Percentiles rank a stretch among this genome's conserved stretches.
These are phyloP conservation scores for Eulithis prunata DNA, from an alignment of 2,888 invertebrate species.

Conservation along the genomic window DNA sequence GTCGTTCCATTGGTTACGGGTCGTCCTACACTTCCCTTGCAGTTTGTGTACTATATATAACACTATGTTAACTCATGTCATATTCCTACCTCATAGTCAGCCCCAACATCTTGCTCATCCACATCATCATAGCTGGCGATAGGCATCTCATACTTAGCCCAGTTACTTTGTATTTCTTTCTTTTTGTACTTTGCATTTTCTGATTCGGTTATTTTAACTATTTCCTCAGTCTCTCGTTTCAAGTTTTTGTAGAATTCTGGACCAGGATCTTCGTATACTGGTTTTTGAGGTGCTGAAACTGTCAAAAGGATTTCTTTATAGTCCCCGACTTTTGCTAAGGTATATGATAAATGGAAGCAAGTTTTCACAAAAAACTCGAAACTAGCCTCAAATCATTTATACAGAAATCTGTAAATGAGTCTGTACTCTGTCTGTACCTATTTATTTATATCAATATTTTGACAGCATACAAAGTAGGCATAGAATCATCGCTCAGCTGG, in stretches of 20 bases:
- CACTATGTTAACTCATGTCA: background rate
- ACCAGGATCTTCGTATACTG: constrained; percentile 63
- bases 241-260: constrained; percentile 73
- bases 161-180: constrained; percentile 79
- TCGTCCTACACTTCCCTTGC: no score
- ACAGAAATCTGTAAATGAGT: no score
- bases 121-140: constrained; percentile 76
- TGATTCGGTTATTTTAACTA: constrained; percentile 76
- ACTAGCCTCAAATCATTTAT: no score
- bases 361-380: no score
- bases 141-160: constrained; percentile 80
- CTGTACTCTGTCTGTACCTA: no score
- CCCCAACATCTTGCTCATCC: constrained; percentile 75
- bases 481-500: no score
- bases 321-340: no score
- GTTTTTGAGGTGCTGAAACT: constrained; percentile 62
- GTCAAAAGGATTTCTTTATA: background rate
- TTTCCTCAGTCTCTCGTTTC: constrained; percentile 76
- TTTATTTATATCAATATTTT: no score
- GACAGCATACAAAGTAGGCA: no score
- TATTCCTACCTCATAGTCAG: constrained; percentile 73
- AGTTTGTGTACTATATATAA: no score
- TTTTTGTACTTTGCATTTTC: constrained; percentile 75
- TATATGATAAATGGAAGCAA: no score
- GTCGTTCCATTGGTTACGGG: no score